Conservation (phyloP, 2,888 invertebrate genomes). For the Ypsolopha sequella region DNA sequence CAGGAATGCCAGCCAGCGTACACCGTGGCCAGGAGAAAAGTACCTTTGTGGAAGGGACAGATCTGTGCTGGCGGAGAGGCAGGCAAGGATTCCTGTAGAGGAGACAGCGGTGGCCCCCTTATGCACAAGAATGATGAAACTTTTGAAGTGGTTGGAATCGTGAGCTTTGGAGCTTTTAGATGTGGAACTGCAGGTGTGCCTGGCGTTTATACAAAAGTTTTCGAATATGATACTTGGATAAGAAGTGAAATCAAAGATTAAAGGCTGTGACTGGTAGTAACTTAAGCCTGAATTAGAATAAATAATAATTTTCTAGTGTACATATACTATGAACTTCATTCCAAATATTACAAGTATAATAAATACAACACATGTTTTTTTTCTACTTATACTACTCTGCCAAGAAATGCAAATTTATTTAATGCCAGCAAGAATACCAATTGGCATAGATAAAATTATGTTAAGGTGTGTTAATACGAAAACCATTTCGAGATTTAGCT, state of each 20-base stretch:
- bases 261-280: not conserved
- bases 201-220: conserved; percentile 74
- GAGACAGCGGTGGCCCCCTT: conserved; percentile 76
- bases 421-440: too few species aligned
- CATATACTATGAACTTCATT: too few species aligned
- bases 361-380: too few species aligned
- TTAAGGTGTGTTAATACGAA: too few species aligned
- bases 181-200: conserved; percentile 73
- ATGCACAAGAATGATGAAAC: conserved; percentile 41
- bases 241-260: conserved; percentile 31
- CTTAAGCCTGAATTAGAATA: too few species aligned
- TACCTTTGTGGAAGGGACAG: conserved; percentile 27
- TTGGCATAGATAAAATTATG: too few species aligned
- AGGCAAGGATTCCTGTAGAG: conserved; percentile 72
- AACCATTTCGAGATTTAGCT: too few species aligned
- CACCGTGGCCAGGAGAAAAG: conserved; percentile 7
- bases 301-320: too few species aligned
- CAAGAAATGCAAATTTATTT: too few species aligned
- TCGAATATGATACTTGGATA: conserved; percentile 72
- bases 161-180: conserved; percentile 73
- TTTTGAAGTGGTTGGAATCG: conserved; percentile 58
- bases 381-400: too few species aligned
- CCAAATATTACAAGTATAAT: too few species aligned
- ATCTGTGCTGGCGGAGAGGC: conserved; percentile 72
- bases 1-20: conserved; percentile 1